Percentiles rank a stretch among this genome's conserved stretches.
Conservation (phyloP, 2,888 invertebrate species). For the Malthinus seriepunctatus region DNA sequence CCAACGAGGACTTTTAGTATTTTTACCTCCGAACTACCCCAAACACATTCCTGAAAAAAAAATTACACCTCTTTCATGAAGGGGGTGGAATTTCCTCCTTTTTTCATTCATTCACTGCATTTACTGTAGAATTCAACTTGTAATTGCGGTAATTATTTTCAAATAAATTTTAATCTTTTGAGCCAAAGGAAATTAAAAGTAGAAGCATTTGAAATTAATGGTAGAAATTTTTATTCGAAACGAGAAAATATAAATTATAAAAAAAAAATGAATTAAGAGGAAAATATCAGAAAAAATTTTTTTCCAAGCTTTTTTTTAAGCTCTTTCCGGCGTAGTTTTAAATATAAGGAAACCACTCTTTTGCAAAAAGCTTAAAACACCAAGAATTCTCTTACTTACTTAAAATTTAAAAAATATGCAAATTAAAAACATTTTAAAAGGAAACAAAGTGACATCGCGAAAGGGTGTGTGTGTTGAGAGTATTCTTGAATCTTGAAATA, state of each 20-base stretch:
- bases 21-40: too few species aligned
- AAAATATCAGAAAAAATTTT: slow-evolving; percentile 12
- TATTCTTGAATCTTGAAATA: too few species aligned
- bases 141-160: too few species aligned
- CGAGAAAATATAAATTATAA: slow-evolving; percentile 1
- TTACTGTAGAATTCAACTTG: too few species aligned
- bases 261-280: slow-evolving; percentile 4
- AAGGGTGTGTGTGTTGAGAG: neutral
- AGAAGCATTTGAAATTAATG: too few species aligned
- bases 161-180: too few species aligned
- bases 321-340: slow-evolving; percentile 36
- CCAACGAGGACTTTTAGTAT: too few species aligned
- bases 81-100: too few species aligned
- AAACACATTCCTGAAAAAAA: too few species aligned
- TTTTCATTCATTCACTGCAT: too few species aligned
- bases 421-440: slow-evolving; percentile 28
- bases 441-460: slow-evolving; percentile 16
- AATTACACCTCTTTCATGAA: too few species aligned
- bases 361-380: slow-evolving; percentile 35
- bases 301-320: slow-evolving; percentile 32
- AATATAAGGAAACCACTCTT: slow-evolving; percentile 27
- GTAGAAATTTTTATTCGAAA: neutral
- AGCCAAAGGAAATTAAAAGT: too few species aligned
- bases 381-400: slow-evolving; percentile 29
- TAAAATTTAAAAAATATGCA: slow-evolving; percentile 35